Evolutionary conservation across 2,888 invertebrate genomes (phyloP), one percentile per base, ranked within the genome.

Genomic region (Andrena minutula): DNA sequence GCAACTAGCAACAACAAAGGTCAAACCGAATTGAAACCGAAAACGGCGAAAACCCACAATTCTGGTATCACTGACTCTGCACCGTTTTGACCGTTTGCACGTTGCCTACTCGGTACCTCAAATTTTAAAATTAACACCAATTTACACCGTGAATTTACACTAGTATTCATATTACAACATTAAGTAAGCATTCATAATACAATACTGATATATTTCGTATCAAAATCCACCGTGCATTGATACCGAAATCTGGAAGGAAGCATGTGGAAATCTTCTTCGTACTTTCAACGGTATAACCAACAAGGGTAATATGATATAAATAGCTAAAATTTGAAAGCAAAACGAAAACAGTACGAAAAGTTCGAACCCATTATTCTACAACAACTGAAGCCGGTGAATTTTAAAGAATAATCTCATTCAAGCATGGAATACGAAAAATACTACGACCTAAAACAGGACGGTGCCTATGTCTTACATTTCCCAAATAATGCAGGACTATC

Each of bases 391-490:
- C 20, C 20, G 6, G 49, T 28, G 20, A 6, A 35, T 2, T 49
- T 61, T 23, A 6, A 28, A 30, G 41, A 10, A 20, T 49, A 16
- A 10, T 10, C 16, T 63, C 16, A 26, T n/a, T n/a, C 12, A 23
- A 23, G n/a, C 16, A 85, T 85, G 68, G 49, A 83, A 53, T 51
- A 51, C 28, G 51, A 68, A n/a, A 69, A 63, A 4, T 88, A 79
- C 74, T 86, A 86, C 8, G n/a, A 28, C 2, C 0, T 0, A 23
- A n/a, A 4, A 41, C 0, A 0, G 0, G 47, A 82, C 35, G 66
- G 65, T 0, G 0, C 2, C 2, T 88, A 80, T 20, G 5, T 49
- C 0, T 0, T 88, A 47, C 82, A 86, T 49, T 88, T 88, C 58
- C 8, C 51, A 23, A 88, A 88, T 58, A 35, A 12, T 0, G 35